Base-by-base conservation (phyloP, 1,140 invertebrate genomes). In the Periplaneta americana region DNA sequence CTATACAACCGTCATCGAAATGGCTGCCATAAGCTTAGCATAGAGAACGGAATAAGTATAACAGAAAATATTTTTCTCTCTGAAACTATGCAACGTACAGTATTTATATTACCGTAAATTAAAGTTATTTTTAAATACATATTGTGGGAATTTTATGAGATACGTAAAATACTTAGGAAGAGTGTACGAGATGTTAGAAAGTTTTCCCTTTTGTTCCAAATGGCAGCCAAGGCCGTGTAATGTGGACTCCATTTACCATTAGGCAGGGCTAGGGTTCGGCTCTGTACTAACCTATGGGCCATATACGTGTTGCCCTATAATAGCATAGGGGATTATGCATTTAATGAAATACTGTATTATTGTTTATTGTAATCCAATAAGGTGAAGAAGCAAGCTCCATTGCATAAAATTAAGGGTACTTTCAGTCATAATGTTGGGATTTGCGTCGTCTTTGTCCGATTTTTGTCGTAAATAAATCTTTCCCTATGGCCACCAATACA, bases 1-100 rank as follows among this genome's bases (percentile, higher is more conserved):
- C 28, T 83, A 83, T 83, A 85, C 84, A 87, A 87, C 86, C 86
- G 85, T 86, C 87, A 85, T 84, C 85, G 86, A 87, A 88, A 88
- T 88, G 88, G 88, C 88, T 87, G 87, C 87, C 87, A 82, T 82
- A 84, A 84, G 86, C 79, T 76, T 78, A 83, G 80, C 76, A 84
- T 84, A 75, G 82, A 81, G 75, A 80, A 57, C 34, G 35, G 34
- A 39, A 39, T 78, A 78, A 78, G 76, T 13, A 36, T 78, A 36
- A 36, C 11, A 36, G 34, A 39, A 78, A 78, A 78, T 22, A 31
- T 78, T 78, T 78, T 78, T 78, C 36, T 36, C 36, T 78, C 76
- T 78, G 76, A n/a, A 78, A 78, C 76, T 78, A 39, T 36, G 33
- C 37, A 39, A 28, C 28, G 76, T 78, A 78, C 10, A 9, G 17